Evolutionary conservation across 2,113 vertebrate genomes (phyloP), one percentile per base, ranked within the genome.

Genomic region (Dolichallabes microphthalmus): DNA sequence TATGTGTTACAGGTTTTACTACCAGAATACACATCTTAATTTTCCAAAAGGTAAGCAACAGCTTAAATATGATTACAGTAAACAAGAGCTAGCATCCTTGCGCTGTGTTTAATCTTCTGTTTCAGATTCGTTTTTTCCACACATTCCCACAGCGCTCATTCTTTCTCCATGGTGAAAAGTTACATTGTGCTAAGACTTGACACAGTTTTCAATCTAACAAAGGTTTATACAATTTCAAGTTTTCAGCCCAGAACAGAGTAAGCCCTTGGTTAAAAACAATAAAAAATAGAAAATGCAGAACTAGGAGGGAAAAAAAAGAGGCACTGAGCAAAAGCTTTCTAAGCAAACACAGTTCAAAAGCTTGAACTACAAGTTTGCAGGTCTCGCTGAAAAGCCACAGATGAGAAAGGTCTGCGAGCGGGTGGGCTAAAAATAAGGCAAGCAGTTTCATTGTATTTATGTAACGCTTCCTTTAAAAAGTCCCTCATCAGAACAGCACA

Each of bases 401-500:
- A 87, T 82, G 80, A 89, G 75, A 87, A 86, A 87, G 83, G 82
- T 87, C 88, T 84, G 77, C 73, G 77, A 87, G 83, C 79, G 27
- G 79, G 85, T 82, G 83, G 74, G 74, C 88, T 89, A 89, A 87
- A 88, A 89, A 87, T 87, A 88, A 88, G 55, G 66, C 78, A 69
- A 53, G 83, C 75, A 61, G 82, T 89, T 87, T 87, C 88, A 89
- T 89, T 89, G 86, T 89, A 87, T 89, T 89, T 89, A 87, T 89
- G 85, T 89, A 89, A 89, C 74, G 81, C 88, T 89, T 89, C 88
- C 88, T 89, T 89, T 82, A 87, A 89, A 89, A 89, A 80, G 64
- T 86, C 88, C 88, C 88, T 80, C 85, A 85, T 77, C 83, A 79
- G 74, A 85, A 58, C 73, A 32, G 79, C 78, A 82, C 78, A 85